A percentile compares a stretch with the other conserved stretches of the same genome.
phyloP scores from a whole-genome alignment of 2,113 vertebrate species.

The Phalacrocorax aristotelis region DNA sequence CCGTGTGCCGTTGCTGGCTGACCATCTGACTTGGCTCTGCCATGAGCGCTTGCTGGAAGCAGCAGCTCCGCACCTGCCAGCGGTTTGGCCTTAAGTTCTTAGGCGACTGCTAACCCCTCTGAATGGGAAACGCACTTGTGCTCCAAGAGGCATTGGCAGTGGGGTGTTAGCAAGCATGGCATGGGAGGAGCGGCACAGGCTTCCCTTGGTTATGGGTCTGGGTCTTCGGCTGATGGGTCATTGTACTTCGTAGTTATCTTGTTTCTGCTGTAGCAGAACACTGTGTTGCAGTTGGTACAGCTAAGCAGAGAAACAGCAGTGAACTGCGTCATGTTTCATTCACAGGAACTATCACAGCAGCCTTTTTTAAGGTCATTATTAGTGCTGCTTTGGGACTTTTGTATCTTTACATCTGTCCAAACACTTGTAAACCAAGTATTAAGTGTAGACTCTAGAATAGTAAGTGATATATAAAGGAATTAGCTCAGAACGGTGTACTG shows the following conservation, averaged over 20 bases:
- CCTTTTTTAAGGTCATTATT: background rate
- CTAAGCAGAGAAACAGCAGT: background rate
- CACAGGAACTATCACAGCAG: background rate
- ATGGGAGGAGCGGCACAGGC: background rate
- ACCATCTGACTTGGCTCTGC: rapidly evolving
- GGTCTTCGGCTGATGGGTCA: background rate
- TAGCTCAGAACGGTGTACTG: background rate
- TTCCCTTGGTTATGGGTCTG: background rate
- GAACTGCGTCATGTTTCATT: rapidly evolving
- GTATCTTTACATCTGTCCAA: background rate
- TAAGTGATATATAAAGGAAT: background rate
- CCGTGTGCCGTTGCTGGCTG: rapidly evolving
- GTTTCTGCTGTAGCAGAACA: background rate
- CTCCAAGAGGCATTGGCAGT: background rate
- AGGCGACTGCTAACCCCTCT: rapidly evolving
- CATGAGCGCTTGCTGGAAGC: rapidly evolving
- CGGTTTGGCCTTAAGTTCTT: rapidly evolving
- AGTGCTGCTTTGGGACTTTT: background rate
- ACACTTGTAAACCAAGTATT: background rate
- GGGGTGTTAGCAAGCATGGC: rapidly evolving
- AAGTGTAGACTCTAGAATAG: background rate
- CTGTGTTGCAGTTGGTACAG: background rate
- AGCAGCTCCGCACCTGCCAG: background rate
- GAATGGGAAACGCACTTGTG: rapidly evolving
- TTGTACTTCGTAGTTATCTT: background rate